A percentile compares a stretch with the other conserved stretches of the same genome.
These are phyloP conservation scores for Trypoxylon attenuatum DNA, from an alignment of 2,888 invertebrate species.

Conservation along the genomic window DNA sequence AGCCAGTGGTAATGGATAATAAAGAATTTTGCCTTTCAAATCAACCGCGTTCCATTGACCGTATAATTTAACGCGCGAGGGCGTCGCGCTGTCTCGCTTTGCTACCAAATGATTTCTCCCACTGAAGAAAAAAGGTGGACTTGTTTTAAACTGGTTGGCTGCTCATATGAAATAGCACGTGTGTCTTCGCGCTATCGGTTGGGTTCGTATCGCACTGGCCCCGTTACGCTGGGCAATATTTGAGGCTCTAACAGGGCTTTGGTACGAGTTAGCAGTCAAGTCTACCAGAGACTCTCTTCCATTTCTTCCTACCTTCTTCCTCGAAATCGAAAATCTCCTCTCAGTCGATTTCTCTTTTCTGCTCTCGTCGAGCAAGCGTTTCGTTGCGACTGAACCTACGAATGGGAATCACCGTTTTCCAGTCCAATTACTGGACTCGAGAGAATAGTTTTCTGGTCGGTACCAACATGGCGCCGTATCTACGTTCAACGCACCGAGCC, in stretches of 20 bases:
- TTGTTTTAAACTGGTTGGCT: slow-evolving; percentile 46
- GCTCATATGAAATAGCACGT: too few species aligned
- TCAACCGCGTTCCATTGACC: slow-evolving; percentile 9
- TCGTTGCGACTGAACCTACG: too few species aligned
- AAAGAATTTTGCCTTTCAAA: slow-evolving; percentile 15
- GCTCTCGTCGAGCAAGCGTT: neutral
- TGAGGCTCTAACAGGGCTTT: neutral
- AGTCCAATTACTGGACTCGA: slow-evolving; percentile 21
- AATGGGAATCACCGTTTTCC: too few species aligned
- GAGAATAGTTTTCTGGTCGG: slow-evolving; percentile 23
- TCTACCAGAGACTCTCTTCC: neutral
- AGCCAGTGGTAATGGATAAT: neutral
- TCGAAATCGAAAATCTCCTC: neutral
- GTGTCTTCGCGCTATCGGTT: too few species aligned
- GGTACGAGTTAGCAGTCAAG: neutral
- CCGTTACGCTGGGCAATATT: neutral
- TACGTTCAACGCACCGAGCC: slow-evolving; percentile 41
- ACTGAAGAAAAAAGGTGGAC: slow-evolving; percentile 36
- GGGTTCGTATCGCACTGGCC: neutral
- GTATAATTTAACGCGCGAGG: slow-evolving; percentile 27
- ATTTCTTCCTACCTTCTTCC: neutral
- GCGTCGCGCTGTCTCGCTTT: slow-evolving; percentile 61
- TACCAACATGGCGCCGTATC: slow-evolving; percentile 51
- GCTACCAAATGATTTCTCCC: slow-evolving; percentile 51
- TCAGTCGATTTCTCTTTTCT: neutral